Evolutionary conservation across 2,888 invertebrate species (phyloP).

Genomic region (Phorcus lineatus): DNA sequence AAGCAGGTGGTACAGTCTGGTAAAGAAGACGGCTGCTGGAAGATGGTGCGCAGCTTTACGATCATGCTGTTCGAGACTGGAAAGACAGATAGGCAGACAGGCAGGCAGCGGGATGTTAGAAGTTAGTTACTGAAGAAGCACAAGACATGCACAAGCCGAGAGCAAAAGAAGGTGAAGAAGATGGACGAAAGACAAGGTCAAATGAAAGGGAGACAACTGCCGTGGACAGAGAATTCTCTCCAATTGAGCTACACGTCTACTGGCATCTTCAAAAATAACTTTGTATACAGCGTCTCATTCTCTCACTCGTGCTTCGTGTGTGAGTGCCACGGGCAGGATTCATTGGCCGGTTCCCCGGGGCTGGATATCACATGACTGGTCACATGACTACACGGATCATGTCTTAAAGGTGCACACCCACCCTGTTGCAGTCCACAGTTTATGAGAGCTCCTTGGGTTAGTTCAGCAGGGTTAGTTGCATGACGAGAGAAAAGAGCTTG

Average conservation of each 20-base stretch:
- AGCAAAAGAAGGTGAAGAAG: not conserved
- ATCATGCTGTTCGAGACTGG: no score
- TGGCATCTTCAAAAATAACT: conserved; percentile 21
- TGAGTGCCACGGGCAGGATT: not conserved
- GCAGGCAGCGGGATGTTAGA: no score
- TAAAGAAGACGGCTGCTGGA: not conserved
- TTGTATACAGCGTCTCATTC: conserved; percentile 6
- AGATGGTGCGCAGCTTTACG: not conserved
- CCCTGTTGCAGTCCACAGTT: not conserved
- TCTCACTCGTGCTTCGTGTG: not conserved
- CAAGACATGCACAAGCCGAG: not conserved
- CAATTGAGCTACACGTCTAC: conserved; percentile 7
- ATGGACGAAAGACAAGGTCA: not conserved
- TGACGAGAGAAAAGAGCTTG: conserved; percentile 20
- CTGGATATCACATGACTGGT: conserved; percentile 21
- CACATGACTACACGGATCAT: conserved; percentile 19
- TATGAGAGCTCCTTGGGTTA: not conserved
- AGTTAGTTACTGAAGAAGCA: not conserved
- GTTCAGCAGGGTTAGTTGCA: conserved; percentile 14
- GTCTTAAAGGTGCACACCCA: conserved; percentile 17
- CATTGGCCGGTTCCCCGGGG: conserved; percentile 20
- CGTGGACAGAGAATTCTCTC: not conserved
- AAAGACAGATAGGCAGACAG: no score
- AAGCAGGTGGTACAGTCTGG: not conserved
- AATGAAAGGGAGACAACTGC: conserved; percentile 2